Conservation (phyloP, 2,888 invertebrate genomes). For the Folsomia candida region DNA sequence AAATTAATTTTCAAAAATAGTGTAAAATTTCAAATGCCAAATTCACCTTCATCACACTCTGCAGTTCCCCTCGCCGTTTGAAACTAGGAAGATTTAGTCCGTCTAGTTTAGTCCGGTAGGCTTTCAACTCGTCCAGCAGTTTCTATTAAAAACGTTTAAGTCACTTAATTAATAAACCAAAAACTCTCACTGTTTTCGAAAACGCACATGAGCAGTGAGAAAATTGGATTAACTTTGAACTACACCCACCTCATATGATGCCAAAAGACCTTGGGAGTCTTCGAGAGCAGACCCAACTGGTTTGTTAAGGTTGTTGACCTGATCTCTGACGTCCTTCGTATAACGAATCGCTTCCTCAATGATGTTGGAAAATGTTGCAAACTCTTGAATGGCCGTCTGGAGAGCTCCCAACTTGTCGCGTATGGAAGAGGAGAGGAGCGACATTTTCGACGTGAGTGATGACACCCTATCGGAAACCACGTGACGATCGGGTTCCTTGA, state of each 20-base stretch:
- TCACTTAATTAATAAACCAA: no score
- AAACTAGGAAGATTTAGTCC: slow-evolving; percentile 36
- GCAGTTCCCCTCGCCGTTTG: slow-evolving; percentile 73
- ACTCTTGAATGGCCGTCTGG: slow-evolving; percentile 74
- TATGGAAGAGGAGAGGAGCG: slow-evolving; percentile 70
- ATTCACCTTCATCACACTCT: slow-evolving; percentile 70
- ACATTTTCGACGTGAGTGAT: slow-evolving; percentile 73
- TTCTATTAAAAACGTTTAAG: slow-evolving; percentile 57
- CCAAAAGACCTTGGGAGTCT: slow-evolving; percentile 76
- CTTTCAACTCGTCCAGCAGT: slow-evolving; percentile 72
- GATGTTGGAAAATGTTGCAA: slow-evolving; percentile 75
- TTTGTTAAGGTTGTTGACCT: slow-evolving; percentile 76
- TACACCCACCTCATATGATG: slow-evolving; percentile 53
- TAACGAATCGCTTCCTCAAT: slow-evolving; percentile 77
- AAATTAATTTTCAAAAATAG: no score
- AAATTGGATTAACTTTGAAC: no score
- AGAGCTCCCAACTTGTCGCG: slow-evolving; percentile 72
- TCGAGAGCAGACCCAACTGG: slow-evolving; percentile 84
- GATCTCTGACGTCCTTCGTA: slow-evolving; percentile 76
- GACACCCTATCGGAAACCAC: slow-evolving; percentile 77
- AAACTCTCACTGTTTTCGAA: no score
- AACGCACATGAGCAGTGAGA: no score
- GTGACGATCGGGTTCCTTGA: slow-evolving; percentile 81
- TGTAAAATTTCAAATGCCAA: no score
- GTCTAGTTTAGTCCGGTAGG: slow-evolving; percentile 69